A percentile compares a stretch with the other conserved stretches of the same genome.
Conservation (phyloP, 2,888 invertebrate species). For the Coremacera marginata region DNA sequence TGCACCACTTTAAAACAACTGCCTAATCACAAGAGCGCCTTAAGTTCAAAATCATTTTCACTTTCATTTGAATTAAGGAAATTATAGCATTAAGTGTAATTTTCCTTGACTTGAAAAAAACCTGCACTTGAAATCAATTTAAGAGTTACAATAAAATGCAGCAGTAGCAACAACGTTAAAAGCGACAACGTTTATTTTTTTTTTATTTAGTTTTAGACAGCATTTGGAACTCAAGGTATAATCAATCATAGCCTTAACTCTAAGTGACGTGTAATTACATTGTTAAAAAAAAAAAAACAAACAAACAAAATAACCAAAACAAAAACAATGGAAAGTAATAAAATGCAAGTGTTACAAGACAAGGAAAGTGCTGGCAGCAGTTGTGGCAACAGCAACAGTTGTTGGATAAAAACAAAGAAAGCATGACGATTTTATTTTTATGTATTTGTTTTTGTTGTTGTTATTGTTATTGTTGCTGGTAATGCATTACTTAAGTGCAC, state of each 20-base stretch:
- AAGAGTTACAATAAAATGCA: background rate
- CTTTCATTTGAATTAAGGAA: too few species aligned
- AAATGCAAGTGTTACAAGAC: conserved; percentile 4
- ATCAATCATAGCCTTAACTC: conserved; percentile 15
- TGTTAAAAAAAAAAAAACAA: background rate
- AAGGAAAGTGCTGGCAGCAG: background rate
- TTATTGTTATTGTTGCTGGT: background rate
- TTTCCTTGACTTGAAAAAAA: conserved; percentile 10
- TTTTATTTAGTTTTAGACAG: background rate
- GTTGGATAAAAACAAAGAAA: background rate
- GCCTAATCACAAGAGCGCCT: too few species aligned
- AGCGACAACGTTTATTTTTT: background rate
- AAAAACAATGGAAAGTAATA: background rate
- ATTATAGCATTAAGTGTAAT: background rate
- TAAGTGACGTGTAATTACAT: conserved; percentile 10
- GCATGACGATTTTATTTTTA: conserved; percentile 14
- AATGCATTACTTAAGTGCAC: background rate
- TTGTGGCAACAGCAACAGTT: background rate
- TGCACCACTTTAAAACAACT: too few species aligned
- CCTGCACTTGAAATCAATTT: background rate
- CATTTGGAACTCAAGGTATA: background rate
- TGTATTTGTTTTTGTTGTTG: background rate
- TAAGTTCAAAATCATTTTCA: too few species aligned
- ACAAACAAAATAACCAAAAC: background rate
- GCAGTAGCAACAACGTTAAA: background rate